Conservation (phyloP, 1,140 invertebrate species). For the Rhyzopertha dominica region DNA sequence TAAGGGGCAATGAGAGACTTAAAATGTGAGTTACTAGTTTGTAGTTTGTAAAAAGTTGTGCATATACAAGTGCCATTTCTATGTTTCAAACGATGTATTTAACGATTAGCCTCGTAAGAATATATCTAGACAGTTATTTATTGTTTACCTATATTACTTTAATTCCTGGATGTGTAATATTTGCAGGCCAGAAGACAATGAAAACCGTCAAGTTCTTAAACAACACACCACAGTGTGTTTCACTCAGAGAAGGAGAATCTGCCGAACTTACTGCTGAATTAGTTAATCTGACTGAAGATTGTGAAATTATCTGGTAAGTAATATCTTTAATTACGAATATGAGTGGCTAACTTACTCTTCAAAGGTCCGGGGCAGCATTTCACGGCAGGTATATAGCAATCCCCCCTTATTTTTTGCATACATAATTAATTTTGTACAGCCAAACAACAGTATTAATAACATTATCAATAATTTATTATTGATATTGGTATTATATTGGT, state of each 20-base stretch:
- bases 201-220: too few species aligned
- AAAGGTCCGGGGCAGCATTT: neutral
- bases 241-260: slow-evolving; percentile 16
- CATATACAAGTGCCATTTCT: too few species aligned
- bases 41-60: too few species aligned
- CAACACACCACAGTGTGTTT: slow-evolving; percentile 18
- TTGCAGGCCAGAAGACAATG: too few species aligned
- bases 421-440: neutral
- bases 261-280: slow-evolving; percentile 19
- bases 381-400: neutral
- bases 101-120: too few species aligned
- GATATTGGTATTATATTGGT: neutral
- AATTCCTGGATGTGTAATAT: too few species aligned
- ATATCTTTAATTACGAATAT: neutral
- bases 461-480: neutral
- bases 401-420: neutral
- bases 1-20: too few species aligned
- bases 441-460: too few species aligned
- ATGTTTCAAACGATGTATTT: too few species aligned
- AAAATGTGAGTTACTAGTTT: too few species aligned
- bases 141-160: too few species aligned
- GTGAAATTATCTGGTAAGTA: slow-evolving; percentile 23
- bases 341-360: neutral
- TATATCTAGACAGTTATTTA: too few species aligned
- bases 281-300: slow-evolving; percentile 15